Conservation (phyloP, 2,797 vertebrate genomes). For the Aotus griseimembra region DNA sequence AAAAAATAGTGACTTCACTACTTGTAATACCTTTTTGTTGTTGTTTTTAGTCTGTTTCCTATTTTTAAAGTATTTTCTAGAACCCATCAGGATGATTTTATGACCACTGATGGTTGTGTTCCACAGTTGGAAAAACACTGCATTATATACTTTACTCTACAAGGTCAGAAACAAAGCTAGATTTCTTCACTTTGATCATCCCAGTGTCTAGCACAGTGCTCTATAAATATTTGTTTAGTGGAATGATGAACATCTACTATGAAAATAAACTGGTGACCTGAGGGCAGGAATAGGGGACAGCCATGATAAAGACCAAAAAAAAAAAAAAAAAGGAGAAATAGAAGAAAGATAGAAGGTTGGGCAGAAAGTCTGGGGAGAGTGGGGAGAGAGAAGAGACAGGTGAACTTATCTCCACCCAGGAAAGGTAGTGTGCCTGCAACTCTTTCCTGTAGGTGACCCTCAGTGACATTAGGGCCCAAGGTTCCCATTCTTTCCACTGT, state of each 20-base stretch:
- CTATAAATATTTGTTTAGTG: background rate
- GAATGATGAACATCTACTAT: background rate
- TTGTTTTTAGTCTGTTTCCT: background rate
- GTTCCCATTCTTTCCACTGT: background rate
- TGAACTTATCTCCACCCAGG: no score
- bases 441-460: background rate
- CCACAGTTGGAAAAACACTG: background rate
- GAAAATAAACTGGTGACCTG: background rate
- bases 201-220: background rate
- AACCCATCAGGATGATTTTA: background rate
- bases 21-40: background rate
- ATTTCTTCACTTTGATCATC: background rate
- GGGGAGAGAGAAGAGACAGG: background rate
- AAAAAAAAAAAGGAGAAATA: background rate
- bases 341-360: background rate
- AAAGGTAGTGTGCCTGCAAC: background rate
- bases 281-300: background rate
- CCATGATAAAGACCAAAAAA: background rate
- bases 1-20: background rate
- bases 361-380: background rate
- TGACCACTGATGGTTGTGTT: background rate
- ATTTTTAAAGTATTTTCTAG: background rate
- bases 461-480: background rate
- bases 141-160: background rate
- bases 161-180: background rate